Conservation (phyloP, 2,888 invertebrate genomes). For the Mycogona germanica region DNA sequence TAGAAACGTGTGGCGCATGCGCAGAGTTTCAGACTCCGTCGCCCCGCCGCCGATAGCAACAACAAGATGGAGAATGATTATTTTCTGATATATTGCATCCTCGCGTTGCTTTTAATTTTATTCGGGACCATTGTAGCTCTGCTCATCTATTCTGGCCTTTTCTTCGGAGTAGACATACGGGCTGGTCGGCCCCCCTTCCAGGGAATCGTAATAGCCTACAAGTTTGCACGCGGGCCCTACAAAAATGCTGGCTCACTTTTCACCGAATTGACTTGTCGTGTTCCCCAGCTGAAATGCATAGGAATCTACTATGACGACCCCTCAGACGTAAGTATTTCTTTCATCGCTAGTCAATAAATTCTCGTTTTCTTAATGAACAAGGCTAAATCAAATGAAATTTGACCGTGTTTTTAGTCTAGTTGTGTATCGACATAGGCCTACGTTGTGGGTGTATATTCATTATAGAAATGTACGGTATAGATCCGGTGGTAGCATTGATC, state of each 20-base stretch:
- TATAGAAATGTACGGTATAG: no score
- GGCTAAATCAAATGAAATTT: no score
- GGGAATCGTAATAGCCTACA: constrained; percentile 33
- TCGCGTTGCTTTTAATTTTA: constrained; percentile 27
- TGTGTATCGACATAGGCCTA: no score
- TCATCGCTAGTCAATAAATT: no score
- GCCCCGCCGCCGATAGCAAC: no score
- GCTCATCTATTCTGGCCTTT: constrained; percentile 32
- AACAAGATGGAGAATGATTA: constrained; percentile 26
- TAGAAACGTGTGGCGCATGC: no score
- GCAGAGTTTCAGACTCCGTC: not conserved
- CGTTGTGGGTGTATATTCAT: no score
- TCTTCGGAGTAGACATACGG: constrained; percentile 30
- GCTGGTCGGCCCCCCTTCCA: constrained; percentile 33
- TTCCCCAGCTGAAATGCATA: constrained; percentile 32
- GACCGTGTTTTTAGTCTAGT: no score
- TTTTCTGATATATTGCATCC: constrained; percentile 27
- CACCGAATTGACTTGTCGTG: constrained; percentile 33
- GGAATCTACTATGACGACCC: constrained; percentile 40
- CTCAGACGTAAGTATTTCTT: constrained; percentile 31
- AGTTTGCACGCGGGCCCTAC: constrained; percentile 36
- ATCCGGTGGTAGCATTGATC: no score
- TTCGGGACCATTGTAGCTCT: constrained; percentile 28
- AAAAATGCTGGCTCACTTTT: constrained; percentile 34
- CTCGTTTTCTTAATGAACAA: no score